Percentiles rank a stretch among this genome's conserved stretches.
Evolutionary conservation across 2,113 vertebrate species (phyloP).

Genomic region (Seriola quinqueradiata): DNA sequence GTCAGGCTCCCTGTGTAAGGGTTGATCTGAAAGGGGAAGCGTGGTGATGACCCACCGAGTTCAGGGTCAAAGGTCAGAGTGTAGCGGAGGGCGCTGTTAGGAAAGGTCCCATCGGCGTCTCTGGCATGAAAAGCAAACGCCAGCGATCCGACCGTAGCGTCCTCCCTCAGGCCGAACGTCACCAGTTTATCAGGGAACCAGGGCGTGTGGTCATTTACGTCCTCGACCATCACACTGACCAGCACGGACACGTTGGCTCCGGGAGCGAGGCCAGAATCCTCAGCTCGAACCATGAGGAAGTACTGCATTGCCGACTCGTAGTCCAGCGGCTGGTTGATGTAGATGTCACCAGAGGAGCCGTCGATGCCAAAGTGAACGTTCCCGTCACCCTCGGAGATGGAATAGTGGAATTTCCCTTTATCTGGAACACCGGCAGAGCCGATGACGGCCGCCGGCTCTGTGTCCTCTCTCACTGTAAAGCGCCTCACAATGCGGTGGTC

Average conservation of each 20-base stretch:
- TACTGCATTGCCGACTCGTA: slow-evolving; percentile 89
- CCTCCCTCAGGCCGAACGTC: slow-evolving; percentile 87
- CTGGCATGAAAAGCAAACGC: slow-evolving; percentile 89
- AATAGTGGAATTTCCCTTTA: slow-evolving; percentile 80
- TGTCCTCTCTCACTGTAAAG: slow-evolving; percentile 88
- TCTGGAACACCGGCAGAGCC: slow-evolving; percentile 79
- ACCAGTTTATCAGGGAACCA: slow-evolving; percentile 88
- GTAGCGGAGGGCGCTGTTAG: slow-evolving; percentile 90
- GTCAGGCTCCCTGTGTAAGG: slow-evolving; percentile 86
- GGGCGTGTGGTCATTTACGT: slow-evolving; percentile 91
- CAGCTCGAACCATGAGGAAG: slow-evolving; percentile 83
- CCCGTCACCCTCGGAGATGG: slow-evolving; percentile 84
- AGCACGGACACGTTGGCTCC: slow-evolving; percentile 81
- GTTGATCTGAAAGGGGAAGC: slow-evolving; percentile 88
- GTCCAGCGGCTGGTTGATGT: slow-evolving; percentile 89
- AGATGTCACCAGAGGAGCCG: slow-evolving; percentile 87
- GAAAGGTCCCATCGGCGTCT: slow-evolving; percentile 89
- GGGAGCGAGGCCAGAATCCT: slow-evolving; percentile 69
- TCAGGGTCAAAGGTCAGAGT: slow-evolving; percentile 75
- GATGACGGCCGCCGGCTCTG: slow-evolving; percentile 85
- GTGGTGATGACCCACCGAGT: slow-evolving; percentile 22
- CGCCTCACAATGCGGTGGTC: slow-evolving; percentile 78
- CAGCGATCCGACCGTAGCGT: slow-evolving; percentile 84
- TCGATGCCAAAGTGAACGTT: slow-evolving; percentile 88
- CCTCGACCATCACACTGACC: slow-evolving; percentile 88